Conservation (phyloP, 2,888 invertebrate genomes). For the Xestoiulus laeticollis region DNA sequence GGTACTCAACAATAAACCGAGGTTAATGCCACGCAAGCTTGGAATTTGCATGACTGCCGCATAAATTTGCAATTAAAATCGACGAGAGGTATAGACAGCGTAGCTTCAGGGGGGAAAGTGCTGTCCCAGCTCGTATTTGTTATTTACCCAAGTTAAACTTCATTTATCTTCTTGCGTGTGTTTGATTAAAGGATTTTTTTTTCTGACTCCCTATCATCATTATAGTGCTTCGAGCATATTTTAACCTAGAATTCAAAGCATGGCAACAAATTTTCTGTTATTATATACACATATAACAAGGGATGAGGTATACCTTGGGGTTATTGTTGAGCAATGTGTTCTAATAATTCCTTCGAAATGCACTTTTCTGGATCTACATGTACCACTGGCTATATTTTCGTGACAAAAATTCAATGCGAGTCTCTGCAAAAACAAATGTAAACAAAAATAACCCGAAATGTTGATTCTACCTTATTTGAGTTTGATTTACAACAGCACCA, state of each 20-base stretch:
- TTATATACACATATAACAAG: background rate
- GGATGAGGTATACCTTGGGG: background rate
- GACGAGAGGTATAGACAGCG: background rate
- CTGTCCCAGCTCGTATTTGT: constrained; percentile 13
- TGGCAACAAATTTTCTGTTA: background rate
- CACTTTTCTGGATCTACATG: background rate
- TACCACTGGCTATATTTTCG: background rate
- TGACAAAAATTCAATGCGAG: background rate
- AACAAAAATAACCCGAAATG: background rate
- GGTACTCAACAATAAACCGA: background rate
- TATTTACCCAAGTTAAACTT: constrained; percentile 38
- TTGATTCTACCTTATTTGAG: constrained; percentile 1
- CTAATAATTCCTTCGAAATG: background rate
- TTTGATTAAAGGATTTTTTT: constrained; percentile 27
- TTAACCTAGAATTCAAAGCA: background rate
- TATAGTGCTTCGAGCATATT: background rate
- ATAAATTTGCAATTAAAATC: constrained; percentile 39
- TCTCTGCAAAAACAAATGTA: background rate
- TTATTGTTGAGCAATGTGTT: background rate
- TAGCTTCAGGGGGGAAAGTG: background rate
- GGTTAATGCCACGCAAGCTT: constrained; percentile 31
- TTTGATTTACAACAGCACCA: background rate
- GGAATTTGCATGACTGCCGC: constrained; percentile 7
- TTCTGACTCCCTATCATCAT: constrained; percentile 17
- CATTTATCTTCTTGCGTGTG: constrained; percentile 33